These are phyloP conservation scores for Cydia amplana DNA, from an alignment of 1,140 invertebrate genomes.

Conservation along the genomic window DNA sequence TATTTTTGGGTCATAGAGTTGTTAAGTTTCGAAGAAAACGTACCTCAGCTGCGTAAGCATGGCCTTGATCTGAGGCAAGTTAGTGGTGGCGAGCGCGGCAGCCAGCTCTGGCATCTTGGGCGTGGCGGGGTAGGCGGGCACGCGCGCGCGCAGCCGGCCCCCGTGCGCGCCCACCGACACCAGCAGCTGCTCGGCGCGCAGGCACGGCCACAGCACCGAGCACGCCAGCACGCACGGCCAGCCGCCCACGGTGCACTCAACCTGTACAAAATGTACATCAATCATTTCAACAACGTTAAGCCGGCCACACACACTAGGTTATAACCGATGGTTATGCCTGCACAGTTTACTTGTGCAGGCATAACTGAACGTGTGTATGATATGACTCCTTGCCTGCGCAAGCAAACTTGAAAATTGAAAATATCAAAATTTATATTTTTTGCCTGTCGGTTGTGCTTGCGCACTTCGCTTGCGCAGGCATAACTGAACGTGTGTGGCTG, in stretches of 20 bases:
- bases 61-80: slow-evolving; percentile 50
- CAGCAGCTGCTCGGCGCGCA: slow-evolving; percentile 93
- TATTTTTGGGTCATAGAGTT: background rate
- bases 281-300: no score
- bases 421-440: no score
- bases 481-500: no score
- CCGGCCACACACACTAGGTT: no score
- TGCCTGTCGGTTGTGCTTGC: no score
- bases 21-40: background rate
- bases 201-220: slow-evolving; percentile 92
- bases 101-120: slow-evolving; percentile 91
- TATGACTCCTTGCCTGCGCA: no score
- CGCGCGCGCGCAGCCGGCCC: slow-evolving; percentile 93
- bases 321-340: no score
- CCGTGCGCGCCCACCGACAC: slow-evolving; percentile 96
- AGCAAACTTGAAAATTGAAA: no score
- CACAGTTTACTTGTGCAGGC: no score
- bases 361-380: no score
- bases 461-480: no score
- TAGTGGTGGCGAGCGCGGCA: slow-evolving; percentile 80
- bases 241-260: slow-evolving; percentile 82
- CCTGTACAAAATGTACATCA: slow-evolving; percentile 45
- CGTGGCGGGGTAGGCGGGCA: slow-evolving; percentile 91
- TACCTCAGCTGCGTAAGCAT: slow-evolving; percentile 73
- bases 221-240: slow-evolving; percentile 95